Evolutionary conservation across 2,888 invertebrate species (phyloP).

Genomic region (Pandemis cinnamomeana): DNA sequence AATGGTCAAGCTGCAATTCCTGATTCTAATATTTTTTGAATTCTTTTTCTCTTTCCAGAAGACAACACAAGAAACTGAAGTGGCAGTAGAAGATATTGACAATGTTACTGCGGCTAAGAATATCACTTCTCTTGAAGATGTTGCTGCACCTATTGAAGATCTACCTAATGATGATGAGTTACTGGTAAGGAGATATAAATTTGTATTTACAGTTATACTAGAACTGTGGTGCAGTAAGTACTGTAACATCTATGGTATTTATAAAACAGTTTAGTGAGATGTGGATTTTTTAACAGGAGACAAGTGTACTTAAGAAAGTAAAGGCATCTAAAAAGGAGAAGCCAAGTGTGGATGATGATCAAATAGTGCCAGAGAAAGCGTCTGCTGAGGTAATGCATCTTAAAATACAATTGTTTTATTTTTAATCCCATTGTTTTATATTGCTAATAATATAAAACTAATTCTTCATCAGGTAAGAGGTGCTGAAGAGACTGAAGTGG

Average conservation of each 20-base stretch:
- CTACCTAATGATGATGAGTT: not conserved
- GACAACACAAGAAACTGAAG: not conserved
- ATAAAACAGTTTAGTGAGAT: not conserved
- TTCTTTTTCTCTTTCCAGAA: not conserved
- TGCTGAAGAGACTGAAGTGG: conserved; percentile 92
- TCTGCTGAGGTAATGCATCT: conserved; percentile 17
- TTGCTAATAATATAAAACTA: not conserved
- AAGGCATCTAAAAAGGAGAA: conserved; percentile 4
- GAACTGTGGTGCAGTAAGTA: not conserved
- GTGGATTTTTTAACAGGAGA: conserved; percentile 15
- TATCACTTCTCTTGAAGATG: not conserved
- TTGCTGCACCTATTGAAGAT: not conserved
- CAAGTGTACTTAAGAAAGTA: not conserved
- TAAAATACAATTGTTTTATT: not conserved
- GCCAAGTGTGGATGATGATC: not conserved
- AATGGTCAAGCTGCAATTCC: no score
- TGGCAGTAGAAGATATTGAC: not conserved
- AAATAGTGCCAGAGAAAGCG: conserved; percentile 23
- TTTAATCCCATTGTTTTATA: no score
- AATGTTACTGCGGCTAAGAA: not conserved
- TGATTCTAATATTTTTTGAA: no score
- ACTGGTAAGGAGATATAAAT: not conserved
- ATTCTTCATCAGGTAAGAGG: conserved; percentile 69
- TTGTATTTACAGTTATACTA: not conserved
- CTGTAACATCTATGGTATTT: not conserved